Base-by-base conservation (phyloP, 2,797 vertebrate genomes). In the Enteromius unitaeniatus region DNA sequence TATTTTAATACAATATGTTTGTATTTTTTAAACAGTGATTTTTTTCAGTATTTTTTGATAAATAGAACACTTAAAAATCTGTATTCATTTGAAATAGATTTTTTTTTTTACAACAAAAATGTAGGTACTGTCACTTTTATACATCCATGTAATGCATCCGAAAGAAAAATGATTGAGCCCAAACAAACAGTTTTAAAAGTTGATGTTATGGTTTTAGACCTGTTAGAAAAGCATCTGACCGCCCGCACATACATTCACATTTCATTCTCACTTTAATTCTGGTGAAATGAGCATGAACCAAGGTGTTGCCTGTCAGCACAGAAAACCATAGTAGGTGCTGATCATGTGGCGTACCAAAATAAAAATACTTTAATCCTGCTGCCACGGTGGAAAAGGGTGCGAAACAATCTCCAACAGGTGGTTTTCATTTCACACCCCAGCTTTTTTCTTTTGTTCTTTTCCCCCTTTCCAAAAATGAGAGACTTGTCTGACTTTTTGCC, bases 361-460 rank as follows among this genome's bases (percentile, higher is more conserved):
- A 40, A 87, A 78, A 85, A 84, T 58, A 45, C 77, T 82, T 62
- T 31, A 74, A 86, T 85, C 49, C 81, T 21, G 14, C 62, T 78
- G 77, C 76, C 64, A 73, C 26, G 17, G 65, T 11, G 79, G 15
- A 84, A 53, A 85, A 42, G n/a, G n/a, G 8, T 76, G 47, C 14
- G 13, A 69, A 81, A 81, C 67, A 68, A 14, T 49, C 21, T 79
- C 58, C 69, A 70, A 88, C 88, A 86, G 84, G 86, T 88, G 88
- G 78, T 85, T 89, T 86, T 86, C 81, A 88, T 89, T 89, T 88
- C 64, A 73, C 78, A 88, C 69, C 58, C 78, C 69, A 72, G 70
- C 37, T 53, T 81, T 83, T 83, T 81, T 78, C 60, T 86, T 85
- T 78, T 84, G 65, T 81, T 83, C 74, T 75, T 81, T 85, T 77